Conservation (phyloP, 2,797 vertebrate species). For the Botia kubotai region DNA sequence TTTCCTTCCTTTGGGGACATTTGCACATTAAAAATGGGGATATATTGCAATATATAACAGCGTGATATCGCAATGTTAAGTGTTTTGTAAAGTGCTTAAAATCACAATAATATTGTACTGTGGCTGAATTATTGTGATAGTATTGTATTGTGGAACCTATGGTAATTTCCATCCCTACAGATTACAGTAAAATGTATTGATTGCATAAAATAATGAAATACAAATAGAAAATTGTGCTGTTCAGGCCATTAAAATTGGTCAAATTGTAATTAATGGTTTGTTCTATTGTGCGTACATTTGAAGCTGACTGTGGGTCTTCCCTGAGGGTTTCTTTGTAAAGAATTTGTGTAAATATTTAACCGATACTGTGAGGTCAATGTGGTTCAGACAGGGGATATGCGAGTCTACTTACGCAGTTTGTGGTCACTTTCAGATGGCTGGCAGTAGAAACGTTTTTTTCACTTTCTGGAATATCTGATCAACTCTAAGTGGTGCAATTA, state of each 20-base stretch:
- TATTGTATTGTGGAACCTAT: no score
- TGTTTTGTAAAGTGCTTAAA: no score
- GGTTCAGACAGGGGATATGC: conserved; percentile 51
- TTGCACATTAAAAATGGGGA: no score
- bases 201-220: conserved; percentile 1
- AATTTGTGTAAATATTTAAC: conserved; percentile 60
- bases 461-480: conserved; percentile 45
- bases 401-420: conserved; percentile 60
- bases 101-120: no score
- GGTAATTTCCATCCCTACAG: background rate
- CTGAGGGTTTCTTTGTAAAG: conserved; percentile 33
- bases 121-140: no score
- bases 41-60: no score
- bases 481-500: conserved; percentile 52
- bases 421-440: conserved; percentile 54
- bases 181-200: background rate
- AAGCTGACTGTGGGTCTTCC: background rate
- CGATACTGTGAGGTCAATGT: conserved; percentile 58
- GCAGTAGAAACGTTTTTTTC: conserved; percentile 39
- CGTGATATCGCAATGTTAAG: no score
- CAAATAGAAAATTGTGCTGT: background rate
- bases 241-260: background rate
- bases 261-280: conserved; percentile 6
- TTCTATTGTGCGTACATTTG: background rate
- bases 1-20: no score